Evolutionary conservation across 2,888 invertebrate genomes (phyloP).

Genomic region (Meiosimyza decipiens): DNA sequence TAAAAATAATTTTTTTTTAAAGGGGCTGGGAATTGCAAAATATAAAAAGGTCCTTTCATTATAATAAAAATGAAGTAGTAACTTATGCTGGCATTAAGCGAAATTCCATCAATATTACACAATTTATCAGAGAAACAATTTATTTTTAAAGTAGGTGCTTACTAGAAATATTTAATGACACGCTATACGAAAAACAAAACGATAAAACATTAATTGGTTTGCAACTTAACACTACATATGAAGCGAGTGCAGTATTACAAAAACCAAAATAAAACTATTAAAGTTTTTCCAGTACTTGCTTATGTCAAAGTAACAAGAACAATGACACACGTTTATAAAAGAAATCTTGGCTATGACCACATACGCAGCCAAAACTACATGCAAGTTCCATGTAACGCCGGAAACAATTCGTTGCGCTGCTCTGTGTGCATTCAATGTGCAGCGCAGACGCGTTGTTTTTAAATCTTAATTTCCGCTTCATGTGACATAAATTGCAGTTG

Average conservation of each 20-base stretch:
- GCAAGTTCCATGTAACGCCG: slow-evolving; percentile 13
- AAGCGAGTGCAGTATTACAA: neutral
- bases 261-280: slow-evolving; percentile 9
- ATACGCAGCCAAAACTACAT: neutral
- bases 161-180: neutral
- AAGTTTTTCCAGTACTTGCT: neutral
- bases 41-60: no score
- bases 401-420: slow-evolving; percentile 16
- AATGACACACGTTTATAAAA: neutral
- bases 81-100: no score
- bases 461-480: slow-evolving; percentile 27
- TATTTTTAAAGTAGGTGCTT: neutral
- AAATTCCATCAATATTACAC: no score
- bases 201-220: neutral
- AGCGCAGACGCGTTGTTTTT: neutral
- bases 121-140: no score
- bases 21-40: no score
- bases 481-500: slow-evolving; percentile 52
- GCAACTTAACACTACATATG: no score
- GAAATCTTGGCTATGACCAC: neutral
- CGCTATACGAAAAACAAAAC: neutral
- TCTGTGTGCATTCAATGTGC: neutral
- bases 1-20: no score
- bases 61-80: no score
- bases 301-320: neutral